Base-by-base conservation (phyloP, 2,888 invertebrate genomes). In the Ecdyonurus torrentis region DNA sequence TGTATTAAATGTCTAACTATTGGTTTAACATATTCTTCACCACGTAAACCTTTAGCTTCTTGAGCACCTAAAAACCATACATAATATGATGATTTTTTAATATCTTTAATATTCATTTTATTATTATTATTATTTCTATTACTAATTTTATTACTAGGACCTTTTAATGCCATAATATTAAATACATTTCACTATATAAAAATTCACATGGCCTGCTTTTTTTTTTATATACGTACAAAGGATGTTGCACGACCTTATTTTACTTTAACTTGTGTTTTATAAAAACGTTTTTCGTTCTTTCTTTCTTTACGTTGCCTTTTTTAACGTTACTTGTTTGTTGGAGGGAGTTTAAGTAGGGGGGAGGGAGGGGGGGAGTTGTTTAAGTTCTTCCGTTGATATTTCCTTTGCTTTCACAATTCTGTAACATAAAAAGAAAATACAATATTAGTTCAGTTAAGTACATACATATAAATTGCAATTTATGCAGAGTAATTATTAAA, bases 61-160 rank as follows among this genome's bases (percentile, higher is more conserved):
- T 94, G 90, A 70, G 96, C 95, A 23, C 97, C 97, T 71, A 97
- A 82, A 79, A 96, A 91, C 89, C 91, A 91, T 67, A 91, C 91
- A 77, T 91, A 91, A 78, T 91, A 91, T 52, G 90, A 90, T 65
- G 90, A 89, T 74, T 91, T 91, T 77, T 91, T 91, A 70, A 91
- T 87, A 74, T 91, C 91, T 76, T 89, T 89, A 10, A 37, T 15
- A 37, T 15, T 15, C 5, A 5, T 37, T 10, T 15, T 37, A 37
- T 10, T 15, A 37, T 15, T 15, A 37, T n/a, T n/a, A n/a, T 15
- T 15, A 37, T 15, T 37, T 10, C 37, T 37, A 37, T 10, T 15
- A 37, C 37, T 15, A 37, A 5, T 37, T 10, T 15, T 5, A 5
- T 37, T 37, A 37, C 15, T 37, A 37, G 37, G 37, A 10, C 37